A percentile compares a stretch with the other conserved stretches of the same genome.
These are phyloP conservation scores for Leptocoma aspasia DNA, from an alignment of 2,113 vertebrate species.

Conservation along the genomic window DNA sequence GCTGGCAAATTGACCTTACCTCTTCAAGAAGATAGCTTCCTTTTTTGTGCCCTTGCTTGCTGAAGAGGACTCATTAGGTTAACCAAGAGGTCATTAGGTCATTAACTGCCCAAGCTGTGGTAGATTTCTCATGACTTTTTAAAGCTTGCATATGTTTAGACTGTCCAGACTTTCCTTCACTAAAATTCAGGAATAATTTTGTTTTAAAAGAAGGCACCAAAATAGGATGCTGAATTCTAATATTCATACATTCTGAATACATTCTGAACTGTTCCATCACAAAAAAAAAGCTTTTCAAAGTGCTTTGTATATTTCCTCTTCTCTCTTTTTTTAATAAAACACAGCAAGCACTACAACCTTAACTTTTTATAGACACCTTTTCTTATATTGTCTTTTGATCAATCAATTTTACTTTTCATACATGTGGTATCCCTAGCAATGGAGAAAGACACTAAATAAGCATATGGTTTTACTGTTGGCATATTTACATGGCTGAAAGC, in stretches of 20 bases:
- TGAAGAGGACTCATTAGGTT: constrained; percentile 15
- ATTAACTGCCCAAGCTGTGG: neutral
- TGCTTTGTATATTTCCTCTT: neutral
- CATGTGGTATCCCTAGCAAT: neutral
- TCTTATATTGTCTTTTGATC: neutral
- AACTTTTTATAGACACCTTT: neutral
- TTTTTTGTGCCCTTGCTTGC: neutral
- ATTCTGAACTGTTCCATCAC: neutral
- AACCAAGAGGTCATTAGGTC: constrained; percentile 23
- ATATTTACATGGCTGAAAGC: neutral
- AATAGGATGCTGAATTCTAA: neutral
- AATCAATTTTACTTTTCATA: neutral
- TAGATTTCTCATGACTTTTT: constrained; percentile 6
- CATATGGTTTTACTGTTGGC: neutral
- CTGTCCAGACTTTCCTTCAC: neutral
- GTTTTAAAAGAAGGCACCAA: neutral
- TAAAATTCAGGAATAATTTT: neutral
- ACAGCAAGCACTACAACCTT: neutral
- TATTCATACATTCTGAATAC: neutral
- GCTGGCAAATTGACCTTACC: neutral
- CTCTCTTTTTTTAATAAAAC: neutral
- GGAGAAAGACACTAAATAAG: neutral
- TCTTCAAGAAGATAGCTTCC: neutral
- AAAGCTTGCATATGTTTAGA: neutral
- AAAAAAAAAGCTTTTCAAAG: neutral